Evolutionary conservation across 2,888 invertebrate species (phyloP).

Genomic region (Lycaena phlaeas): DNA sequence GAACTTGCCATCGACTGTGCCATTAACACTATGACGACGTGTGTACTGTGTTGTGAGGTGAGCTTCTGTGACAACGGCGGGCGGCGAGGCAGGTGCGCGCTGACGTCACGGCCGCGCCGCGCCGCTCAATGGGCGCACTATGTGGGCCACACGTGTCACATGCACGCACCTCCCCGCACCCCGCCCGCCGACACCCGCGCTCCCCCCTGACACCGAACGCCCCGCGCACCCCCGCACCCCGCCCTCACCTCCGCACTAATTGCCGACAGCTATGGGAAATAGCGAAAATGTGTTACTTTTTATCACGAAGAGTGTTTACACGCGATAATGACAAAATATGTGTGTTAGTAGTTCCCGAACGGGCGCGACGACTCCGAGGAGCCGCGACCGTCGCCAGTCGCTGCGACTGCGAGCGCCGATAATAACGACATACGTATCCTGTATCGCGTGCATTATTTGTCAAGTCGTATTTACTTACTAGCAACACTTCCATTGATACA

Average conservation of each 20-base stretch:
- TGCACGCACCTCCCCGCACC: constrained; percentile 24
- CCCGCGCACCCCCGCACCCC: constrained; percentile 22
- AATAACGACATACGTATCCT: too few relatives aligned
- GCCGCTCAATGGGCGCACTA: constrained; percentile 51
- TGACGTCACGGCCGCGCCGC: constrained; percentile 49
- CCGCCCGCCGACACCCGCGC: constrained; percentile 25
- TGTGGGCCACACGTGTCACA: constrained; percentile 67
- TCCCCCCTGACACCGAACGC: constrained; percentile 31
- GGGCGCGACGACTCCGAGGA: not conserved
- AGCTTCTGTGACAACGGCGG: too few relatives aligned
- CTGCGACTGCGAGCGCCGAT: too few relatives aligned
- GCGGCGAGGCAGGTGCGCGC: constrained; percentile 44
- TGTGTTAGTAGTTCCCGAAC: not conserved
- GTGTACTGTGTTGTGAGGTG: too few relatives aligned
- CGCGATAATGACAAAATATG: constrained; percentile 40
- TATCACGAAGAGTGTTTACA: constrained; percentile 49
- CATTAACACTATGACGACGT: too few relatives aligned
- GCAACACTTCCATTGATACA: too few relatives aligned
- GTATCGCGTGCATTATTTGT: too few relatives aligned
- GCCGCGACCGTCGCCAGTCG: not conserved
- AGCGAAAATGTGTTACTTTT: constrained; percentile 56
- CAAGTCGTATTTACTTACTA: too few relatives aligned
- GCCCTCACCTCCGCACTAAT: constrained; percentile 51
- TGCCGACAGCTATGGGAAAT: constrained; percentile 66
- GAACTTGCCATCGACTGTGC: too few relatives aligned